Conservation (phyloP, 2,113 vertebrate species). For the Taxidea taxus region DNA sequence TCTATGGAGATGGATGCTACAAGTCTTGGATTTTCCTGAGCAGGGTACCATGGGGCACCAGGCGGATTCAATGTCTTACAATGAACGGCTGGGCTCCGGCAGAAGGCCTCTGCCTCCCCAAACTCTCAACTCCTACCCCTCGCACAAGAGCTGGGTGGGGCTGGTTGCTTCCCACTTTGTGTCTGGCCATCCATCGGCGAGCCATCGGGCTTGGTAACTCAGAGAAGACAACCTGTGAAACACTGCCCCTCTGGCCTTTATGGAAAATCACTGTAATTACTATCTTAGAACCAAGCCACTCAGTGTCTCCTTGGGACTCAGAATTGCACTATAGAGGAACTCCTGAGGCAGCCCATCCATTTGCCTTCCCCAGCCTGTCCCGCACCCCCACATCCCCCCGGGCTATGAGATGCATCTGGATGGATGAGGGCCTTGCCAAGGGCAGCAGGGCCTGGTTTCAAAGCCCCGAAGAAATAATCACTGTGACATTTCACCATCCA, state of each 20-base stretch:
- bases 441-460: background rate
- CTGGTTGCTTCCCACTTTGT: background rate
- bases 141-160: background rate
- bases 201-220: background rate
- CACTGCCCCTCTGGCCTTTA: background rate
- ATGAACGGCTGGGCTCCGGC: background rate
- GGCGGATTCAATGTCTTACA: background rate
- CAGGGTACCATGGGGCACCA: fast-evolving
- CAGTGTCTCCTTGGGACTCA: background rate
- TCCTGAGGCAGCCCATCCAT: too few species aligned
- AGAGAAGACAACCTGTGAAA: background rate
- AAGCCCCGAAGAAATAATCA: background rate
- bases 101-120: background rate
- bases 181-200: too few species aligned
- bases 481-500: too few species aligned
- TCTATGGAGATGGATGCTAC: fast-evolving
- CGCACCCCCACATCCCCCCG: fast-evolving
- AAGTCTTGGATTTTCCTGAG: background rate
- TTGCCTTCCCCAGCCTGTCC: background rate
- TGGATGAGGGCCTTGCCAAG: background rate
- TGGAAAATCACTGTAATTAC: background rate
- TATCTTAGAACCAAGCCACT: background rate
- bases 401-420: background rate
- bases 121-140: background rate
- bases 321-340: background rate